Evolutionary conservation across 2,113 vertebrate species (phyloP), one percentile per base, ranked within the genome.

Genomic region (Bostrychus sinensis): DNA sequence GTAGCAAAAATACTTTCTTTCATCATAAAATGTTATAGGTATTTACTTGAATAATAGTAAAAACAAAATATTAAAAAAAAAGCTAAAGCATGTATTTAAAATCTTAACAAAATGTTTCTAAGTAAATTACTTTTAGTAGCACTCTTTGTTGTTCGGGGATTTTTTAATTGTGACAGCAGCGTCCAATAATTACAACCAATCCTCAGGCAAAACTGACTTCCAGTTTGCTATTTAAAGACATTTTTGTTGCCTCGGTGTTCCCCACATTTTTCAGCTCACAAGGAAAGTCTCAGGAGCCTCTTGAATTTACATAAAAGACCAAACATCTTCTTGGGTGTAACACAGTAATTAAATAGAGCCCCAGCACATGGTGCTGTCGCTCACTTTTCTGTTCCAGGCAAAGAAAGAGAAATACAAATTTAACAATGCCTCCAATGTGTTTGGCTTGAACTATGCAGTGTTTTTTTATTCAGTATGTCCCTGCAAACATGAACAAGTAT

Each of bases 151-250:
- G 5, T 11, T 23, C 20, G 2, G 19, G 43, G 22, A 16, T 37
- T 19, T 64, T 66, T 48, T 62, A 54, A 59, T 68, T 50, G 62
- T 54, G 41, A 62, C 66, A 28, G 16, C 48, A 28, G 13, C 26
- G 16, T 51, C 48, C 25, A 9, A 56, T 74, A 72, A 59, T 70
- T 73, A 41, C 62, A 76, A 23, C 42, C 64, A 42, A 32, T 66
- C 77, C 55, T 67, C 56, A 6, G 77, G 72, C 60, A 66, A 34
- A 41, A 66, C 22, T 66, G 25, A 17, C 45, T 61, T 77, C 16
- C 12, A 7, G 41, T 62, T 51, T 74, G 66, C 69, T 82, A 77
- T 84, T 77, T 84, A 77, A 80, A 82, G 72, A 60, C 32, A 36
- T 60, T 39, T 45, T 20, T 59, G 64, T 63, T 62, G 50, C 73